A percentile compares a stretch with the other conserved stretches of the same genome.
These are phyloP conservation scores for Neogale vison DNA, from an alignment of 2,113 vertebrate genomes.

Conservation along the genomic window DNA sequence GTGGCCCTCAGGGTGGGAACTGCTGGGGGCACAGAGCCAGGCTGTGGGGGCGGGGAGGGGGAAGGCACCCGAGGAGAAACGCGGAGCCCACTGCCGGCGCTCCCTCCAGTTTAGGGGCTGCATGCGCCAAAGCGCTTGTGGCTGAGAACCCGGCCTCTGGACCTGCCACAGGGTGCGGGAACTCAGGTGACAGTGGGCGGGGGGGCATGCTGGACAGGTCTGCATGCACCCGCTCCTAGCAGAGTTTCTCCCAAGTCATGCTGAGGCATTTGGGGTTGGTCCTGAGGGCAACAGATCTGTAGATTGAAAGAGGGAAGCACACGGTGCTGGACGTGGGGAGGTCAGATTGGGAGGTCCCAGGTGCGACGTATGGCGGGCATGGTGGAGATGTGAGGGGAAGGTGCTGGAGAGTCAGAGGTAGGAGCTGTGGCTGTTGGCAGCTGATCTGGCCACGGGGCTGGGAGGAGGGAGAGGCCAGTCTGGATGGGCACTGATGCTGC, in stretches of 20 bases:
- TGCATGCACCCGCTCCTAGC: fast-evolving
- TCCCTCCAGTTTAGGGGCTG: not conserved
- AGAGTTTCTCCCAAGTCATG: not conserved
- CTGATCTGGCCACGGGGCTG: not conserved
- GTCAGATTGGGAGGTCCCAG: not conserved
- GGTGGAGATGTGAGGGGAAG: not conserved
- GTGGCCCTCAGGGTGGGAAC: too few relatives aligned
- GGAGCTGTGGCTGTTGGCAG: not conserved
- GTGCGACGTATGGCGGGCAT: not conserved
- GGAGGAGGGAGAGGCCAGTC: not conserved
- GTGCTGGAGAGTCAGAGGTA: not conserved
- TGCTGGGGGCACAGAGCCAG: not conserved
- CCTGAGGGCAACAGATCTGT: not conserved
- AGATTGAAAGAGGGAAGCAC: not conserved
- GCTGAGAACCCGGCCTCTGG: not conserved
- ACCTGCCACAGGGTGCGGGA: not conserved
- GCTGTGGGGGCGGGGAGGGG: fast-evolving
- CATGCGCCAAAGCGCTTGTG: not conserved
- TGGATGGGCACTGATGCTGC: not conserved
- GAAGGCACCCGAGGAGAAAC: not conserved
- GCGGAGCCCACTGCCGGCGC: fast-evolving
- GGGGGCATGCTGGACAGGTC: too few relatives aligned
- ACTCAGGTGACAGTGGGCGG: fast-evolving
- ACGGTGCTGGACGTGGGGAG: not conserved
- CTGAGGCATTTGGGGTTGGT: not conserved